A percentile compares a stretch with the other conserved stretches of the same genome.
phyloP scores from a whole-genome alignment of 2,888 invertebrate genomes.

The Mylabris sibirica region DNA sequence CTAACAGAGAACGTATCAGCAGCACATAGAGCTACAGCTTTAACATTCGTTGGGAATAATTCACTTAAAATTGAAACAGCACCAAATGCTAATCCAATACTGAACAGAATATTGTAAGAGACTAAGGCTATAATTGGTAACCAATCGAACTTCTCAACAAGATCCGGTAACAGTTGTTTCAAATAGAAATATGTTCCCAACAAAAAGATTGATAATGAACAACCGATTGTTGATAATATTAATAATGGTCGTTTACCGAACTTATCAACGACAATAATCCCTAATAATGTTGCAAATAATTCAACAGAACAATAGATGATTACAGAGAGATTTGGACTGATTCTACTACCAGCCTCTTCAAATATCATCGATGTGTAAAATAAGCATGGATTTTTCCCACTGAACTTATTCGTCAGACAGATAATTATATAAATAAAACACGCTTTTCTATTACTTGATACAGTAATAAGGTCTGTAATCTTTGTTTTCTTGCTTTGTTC shows the following conservation, averaged over 20 bases:
- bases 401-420: conserved; percentile 69
- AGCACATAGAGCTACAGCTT: conserved; percentile 66
- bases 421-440: conserved; percentile 68
- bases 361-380: conserved; percentile 73
- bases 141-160: conserved; percentile 58
- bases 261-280: conserved; percentile 68
- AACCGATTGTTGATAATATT: conserved; percentile 64
- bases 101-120: conserved; percentile 63
- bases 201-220: conserved; percentile 58
- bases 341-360: conserved; percentile 59
- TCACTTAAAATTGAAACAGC: conserved; percentile 65
- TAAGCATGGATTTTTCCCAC: conserved; percentile 70
- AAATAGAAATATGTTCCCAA: conserved; percentile 61
- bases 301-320: conserved; percentile 68
- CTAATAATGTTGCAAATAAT: conserved; percentile 66
- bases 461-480: conserved; percentile 63
- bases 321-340: conserved; percentile 66
- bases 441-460: conserved; percentile 69
- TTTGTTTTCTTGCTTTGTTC: conserved; percentile 64
- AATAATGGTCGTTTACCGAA: conserved; percentile 72
- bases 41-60: conserved; percentile 65
- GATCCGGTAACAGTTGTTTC: conserved; percentile 56
- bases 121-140: conserved; percentile 63
- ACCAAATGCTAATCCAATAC: conserved; percentile 63
- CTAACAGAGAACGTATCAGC: conserved; percentile 64